Evolutionary conservation across 2,113 vertebrate genomes (phyloP).

Genomic region (Tinamus guttatus): DNA sequence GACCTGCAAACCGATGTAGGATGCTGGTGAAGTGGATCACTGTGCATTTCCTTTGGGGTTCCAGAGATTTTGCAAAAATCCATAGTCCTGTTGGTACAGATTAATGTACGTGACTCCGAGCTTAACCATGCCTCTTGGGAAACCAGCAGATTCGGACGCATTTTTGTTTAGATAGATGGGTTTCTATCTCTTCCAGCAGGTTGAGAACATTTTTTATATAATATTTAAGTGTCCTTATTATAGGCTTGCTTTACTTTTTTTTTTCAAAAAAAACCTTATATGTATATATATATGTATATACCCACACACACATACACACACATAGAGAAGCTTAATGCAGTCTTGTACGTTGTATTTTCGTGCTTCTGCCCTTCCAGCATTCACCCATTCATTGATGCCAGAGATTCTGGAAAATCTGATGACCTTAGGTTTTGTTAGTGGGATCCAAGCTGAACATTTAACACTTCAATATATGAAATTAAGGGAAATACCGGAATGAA

Average conservation of each 20-base stretch:
- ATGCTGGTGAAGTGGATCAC: too few species aligned
- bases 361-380: background rate
- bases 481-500: background rate
- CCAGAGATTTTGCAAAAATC: background rate
- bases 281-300: too few species aligned
- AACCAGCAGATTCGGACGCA: background rate
- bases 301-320: too few species aligned
- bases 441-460: background rate
- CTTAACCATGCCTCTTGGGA: background rate
- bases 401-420: background rate
- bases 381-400: background rate
- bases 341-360: fast-evolving
- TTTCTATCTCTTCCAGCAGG: background rate
- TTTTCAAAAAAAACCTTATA: too few species aligned
- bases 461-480: background rate
- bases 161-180: background rate
- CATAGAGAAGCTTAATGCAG: too few species aligned
- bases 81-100: background rate
- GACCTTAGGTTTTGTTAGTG: background rate
- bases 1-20: background rate
- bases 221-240: background rate
- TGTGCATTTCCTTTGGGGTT: background rate
- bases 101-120: background rate
- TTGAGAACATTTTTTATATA: background rate
- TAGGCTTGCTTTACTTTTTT: background rate